Evolutionary conservation across 2,888 invertebrate genomes (phyloP).

Genomic region (Drosophila meridiana): DNA sequence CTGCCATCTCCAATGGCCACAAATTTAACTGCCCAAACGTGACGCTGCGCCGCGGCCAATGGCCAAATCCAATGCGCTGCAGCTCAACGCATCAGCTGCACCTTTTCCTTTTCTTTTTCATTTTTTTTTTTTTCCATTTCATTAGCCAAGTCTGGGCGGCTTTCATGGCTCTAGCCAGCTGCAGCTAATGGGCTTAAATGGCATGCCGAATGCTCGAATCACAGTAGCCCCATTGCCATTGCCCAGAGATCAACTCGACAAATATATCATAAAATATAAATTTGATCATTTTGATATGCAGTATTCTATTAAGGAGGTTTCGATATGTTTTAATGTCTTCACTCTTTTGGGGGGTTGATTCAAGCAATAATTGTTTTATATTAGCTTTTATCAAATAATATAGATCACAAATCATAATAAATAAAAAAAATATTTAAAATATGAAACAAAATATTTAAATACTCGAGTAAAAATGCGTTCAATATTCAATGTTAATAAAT

Average conservation of each 20-base stretch:
- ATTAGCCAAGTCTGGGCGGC: constrained; percentile 13
- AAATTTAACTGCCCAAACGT: constrained; percentile 75
- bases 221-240: constrained; percentile 14
- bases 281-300: background rate
- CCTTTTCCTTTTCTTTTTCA: background rate
- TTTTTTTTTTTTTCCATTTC: constrained; percentile 12
- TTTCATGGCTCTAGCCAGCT: constrained; percentile 4
- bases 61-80: constrained; percentile 15
- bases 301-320: too few relatives aligned
- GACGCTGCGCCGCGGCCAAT: constrained; percentile 57
- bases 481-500: background rate
- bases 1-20: constrained; percentile 52
- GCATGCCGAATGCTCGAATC: constrained; percentile 24
- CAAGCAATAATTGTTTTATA: too few relatives aligned
- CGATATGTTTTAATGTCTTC: too few relatives aligned
- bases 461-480: too few relatives aligned
- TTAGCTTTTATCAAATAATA: too few relatives aligned
- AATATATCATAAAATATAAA: constrained; percentile 1
- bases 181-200: constrained; percentile 24
- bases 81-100: constrained; percentile 37
- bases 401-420: too few relatives aligned
- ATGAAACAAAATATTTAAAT: too few relatives aligned
- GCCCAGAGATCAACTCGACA: background rate
- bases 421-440: too few relatives aligned
- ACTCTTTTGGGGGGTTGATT: too few relatives aligned